Evolutionary conservation across 2,888 invertebrate genomes (phyloP), one percentile per base, ranked within the genome.

Genomic region (Willowsia nigromaculata): DNA sequence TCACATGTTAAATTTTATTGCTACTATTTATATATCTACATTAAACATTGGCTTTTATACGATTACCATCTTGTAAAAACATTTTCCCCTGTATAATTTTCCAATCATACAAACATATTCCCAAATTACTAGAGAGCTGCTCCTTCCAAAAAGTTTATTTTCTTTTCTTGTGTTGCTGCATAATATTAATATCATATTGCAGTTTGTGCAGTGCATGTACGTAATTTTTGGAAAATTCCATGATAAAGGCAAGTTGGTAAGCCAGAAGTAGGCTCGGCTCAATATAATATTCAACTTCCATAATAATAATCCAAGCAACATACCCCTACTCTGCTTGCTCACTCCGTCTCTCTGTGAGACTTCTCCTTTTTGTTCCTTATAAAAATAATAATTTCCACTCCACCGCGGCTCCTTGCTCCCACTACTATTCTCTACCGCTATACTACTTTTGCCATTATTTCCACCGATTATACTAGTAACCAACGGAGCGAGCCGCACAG

Each of bases 381-480:
- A 43, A 71, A 33, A 71, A 40, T 40, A 68, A 71, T 71, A 71
- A 71, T 71, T 71, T 71, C 71, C 43, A 71, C 71, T 71, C 43
- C 71, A 15, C 71, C 43, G 71, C 40, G 13, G n/a, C 43, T 65
- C 6, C 18, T 7, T 11, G 33, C 65, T 37, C 27, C 30, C 30
- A 27, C 59, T 59, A 27, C 62, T 33, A 25, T 11, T 27, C 0
- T 9, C 30, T 15, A 65, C 37, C 7, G n/a, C 33, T 25, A 25
- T 22, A 5, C 43, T 22, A n/a, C n/a, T 65, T 43, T 71, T 25
- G 27, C 25, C 71, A 71, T 71, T 43, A 22, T 43, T 43, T 2
- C 22, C 11, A 6, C 3, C 33, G 4, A 18, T 43, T 25, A 40
- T 71, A 71, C 71, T 43, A 43, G 71, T 71, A 71, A 71, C 71